Evolutionary conservation across 2,888 invertebrate species (phyloP), one percentile per base, ranked within the genome.

Genomic region (Arctia plantaginis): DNA sequence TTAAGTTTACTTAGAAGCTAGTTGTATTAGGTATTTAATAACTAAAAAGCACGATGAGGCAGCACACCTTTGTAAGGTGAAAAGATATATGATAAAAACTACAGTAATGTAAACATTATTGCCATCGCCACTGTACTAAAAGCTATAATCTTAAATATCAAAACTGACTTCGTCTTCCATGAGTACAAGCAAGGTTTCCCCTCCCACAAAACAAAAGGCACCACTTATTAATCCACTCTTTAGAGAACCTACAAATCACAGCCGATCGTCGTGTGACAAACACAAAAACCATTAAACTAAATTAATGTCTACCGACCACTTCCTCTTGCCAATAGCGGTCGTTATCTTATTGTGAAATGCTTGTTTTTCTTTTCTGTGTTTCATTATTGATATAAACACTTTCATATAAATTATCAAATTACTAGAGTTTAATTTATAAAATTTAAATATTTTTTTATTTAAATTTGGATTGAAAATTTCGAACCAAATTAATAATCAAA

Each of bases 281-380:
- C 94, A 93, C 95, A 96, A 94, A 94, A 95, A 93, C 96, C 95
- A 96, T 96, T 91, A 96, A 95, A 95, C 94, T 95, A 95, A 95
- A 96, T 95, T 94, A 96, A 96, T 96, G 96, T 88, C 88, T 90
- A 23, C 86, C 85, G 83, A 89, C 90, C 91, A 90, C 91, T 90
- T 90, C 90, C 90, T 89, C 82, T 81, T 78, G 82, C 86, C 87
- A 87, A 90, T 90, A 91, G 91, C 90, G 86, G 88, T 92, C 90
- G 91, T 94, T 93, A 91, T 91, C 90, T 88, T 87, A 87, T 82
- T 74, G 69, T 71, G 75, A 75, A 72, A 59, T 72, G 66, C 55
- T 67, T 39, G 62, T 72, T 75, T 81, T 76, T 78, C 73, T 80
- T 71, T 51, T 75, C 39, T 72, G 62, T 20, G 33, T 23, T 3